Conservation (phyloP, 2,797 vertebrate species). For the Lutjanus campechanus region DNA sequence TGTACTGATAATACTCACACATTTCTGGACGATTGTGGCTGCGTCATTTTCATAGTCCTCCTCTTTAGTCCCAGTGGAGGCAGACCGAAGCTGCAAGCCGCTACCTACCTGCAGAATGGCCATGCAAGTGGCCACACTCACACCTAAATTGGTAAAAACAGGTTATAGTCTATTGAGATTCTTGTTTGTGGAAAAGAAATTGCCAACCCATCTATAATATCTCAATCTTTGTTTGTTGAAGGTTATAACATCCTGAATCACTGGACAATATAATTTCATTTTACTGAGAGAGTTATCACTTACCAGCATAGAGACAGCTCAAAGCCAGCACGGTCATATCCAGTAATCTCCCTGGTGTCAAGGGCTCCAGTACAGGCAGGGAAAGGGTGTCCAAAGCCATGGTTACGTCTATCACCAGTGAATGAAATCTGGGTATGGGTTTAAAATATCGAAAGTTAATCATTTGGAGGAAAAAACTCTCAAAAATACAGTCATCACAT, state of each 20-base stretch:
- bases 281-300: conserved; percentile 31
- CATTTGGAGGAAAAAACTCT: not conserved
- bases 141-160: conserved; percentile 82
- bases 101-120: conserved; percentile 97
- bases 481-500: not conserved
- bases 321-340: conserved; percentile 98
- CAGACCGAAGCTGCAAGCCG: conserved; percentile 94
- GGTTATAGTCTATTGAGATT: no score
- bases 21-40: conserved; percentile 99
- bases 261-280: not conserved
- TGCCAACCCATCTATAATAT: not conserved
- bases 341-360: conserved; percentile 94
- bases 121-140: conserved; percentile 98
- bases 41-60: conserved; percentile 99
- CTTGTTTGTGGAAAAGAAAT: not conserved
- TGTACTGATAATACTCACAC: conserved; percentile 87
- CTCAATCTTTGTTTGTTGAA: not conserved
- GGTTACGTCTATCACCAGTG: conserved; percentile 97
- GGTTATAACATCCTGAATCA: conserved; percentile 1
- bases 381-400: conserved; percentile 99
- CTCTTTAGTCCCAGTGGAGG: conserved; percentile 96
- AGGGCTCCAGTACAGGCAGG: conserved; percentile 95
- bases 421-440: conserved; percentile 90
- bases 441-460: not conserved
- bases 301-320: conserved; percentile 98